Evolutionary conservation across 2,113 vertebrate genomes (phyloP).

Genomic region (Spea bombifrons): DNA sequence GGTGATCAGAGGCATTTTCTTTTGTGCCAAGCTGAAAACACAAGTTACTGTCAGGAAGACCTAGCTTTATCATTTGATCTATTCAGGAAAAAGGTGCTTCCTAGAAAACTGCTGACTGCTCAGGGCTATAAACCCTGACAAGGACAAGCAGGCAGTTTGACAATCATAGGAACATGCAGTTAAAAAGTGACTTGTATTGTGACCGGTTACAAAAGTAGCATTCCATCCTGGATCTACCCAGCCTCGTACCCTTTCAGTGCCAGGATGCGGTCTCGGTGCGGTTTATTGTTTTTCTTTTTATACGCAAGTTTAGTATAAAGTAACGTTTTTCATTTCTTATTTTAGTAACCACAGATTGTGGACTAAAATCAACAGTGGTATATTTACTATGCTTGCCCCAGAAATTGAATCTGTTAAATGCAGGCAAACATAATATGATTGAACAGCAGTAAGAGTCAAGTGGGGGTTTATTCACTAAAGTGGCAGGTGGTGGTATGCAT

Average conservation of each 20-base stretch:
- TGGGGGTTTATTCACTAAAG: too few relatives aligned
- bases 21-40: constrained; percentile 16
- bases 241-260: neutral
- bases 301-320: too few relatives aligned
- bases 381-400: too few relatives aligned
- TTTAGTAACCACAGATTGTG: too few relatives aligned
- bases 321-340: too few relatives aligned
- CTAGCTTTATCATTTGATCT: neutral
- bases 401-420: too few relatives aligned
- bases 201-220: neutral
- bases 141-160: neutral
- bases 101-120: constrained; percentile 59
- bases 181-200: neutral
- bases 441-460: too few relatives aligned
- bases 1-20: neutral
- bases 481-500: too few relatives aligned
- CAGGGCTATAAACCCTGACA: constrained; percentile 8
- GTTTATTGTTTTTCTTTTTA: too few relatives aligned
- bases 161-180: constrained; percentile 22
- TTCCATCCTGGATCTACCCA: neutral
- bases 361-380: too few relatives aligned
- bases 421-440: too few relatives aligned
- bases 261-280: neutral
- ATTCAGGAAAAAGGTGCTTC: constrained; percentile 67
- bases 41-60: constrained; percentile 35